Evolutionary conservation across 2,113 vertebrate species (phyloP), one percentile per base, ranked within the genome.

Genomic region (Donacobius atricapilla): DNA sequence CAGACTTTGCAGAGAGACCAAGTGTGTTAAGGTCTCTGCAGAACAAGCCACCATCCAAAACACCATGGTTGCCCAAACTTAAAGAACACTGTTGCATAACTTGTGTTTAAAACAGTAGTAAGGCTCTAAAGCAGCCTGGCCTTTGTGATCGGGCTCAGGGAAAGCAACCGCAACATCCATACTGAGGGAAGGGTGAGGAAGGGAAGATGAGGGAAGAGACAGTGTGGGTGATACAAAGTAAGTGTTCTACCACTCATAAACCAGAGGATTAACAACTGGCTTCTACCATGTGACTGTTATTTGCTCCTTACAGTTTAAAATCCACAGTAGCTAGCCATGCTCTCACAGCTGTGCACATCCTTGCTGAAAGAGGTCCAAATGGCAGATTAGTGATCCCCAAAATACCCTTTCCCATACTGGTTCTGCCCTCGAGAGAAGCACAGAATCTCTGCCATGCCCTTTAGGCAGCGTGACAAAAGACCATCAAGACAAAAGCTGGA

Each of bases 91-190:
- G 80, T 56, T 91, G 90, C 66, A 44, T 77, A 93, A 92, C 23
- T 86, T 42, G 37, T 93, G 77, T 93, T 92, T 93, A 71, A 66
- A 83, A 71, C 56, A 94, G 72, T 33, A 87, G 60, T 71, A 83
- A 92, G 86, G 88, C 85, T 88, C 76, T 86, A 75, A 66, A 86
- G 93, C 85, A 90, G 85, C 76, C 68, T 70, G 79, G 72, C 53
- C 87, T 92, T 79, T 1, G 37, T 78, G 61, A 95, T 51, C 58
- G 0, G 8, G 87, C 75, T 71, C 5, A 8, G 64, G 85, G 80
- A 97, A 97, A 95, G 89, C 72, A 81, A 89, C 1, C 0, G 1
- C 60, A 75, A 94, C 89, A 78, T n/a, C 51, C 89, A 81, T 35
- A 72, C 9, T 51, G 86, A 93, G 30, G 86, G 47, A 73, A 77